These are phyloP conservation scores for Cyphotilapia sp. DNA, from an alignment of 2,113 vertebrate species.

Conservation along the genomic window DNA sequence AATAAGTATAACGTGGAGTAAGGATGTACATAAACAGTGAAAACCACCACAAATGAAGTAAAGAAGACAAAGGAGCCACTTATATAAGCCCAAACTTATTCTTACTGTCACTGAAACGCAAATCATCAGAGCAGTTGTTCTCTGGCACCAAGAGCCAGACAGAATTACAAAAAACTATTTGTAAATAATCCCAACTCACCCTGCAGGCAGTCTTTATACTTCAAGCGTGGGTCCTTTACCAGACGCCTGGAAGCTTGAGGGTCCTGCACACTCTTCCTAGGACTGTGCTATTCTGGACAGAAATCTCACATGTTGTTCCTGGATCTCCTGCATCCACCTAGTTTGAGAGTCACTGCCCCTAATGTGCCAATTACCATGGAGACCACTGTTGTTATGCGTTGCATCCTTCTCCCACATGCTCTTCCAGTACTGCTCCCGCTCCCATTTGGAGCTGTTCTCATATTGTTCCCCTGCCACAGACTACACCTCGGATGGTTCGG, in stretches of 20 bases:
- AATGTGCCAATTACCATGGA: background rate
- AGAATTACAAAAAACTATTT: background rate
- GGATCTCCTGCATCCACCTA: background rate
- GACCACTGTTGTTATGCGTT: background rate
- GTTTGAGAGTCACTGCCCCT: background rate
- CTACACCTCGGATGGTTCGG: background rate
- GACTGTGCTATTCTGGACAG: background rate
- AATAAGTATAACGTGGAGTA: background rate
- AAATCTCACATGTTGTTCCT: background rate
- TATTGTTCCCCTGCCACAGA: background rate
- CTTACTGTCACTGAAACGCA: background rate
- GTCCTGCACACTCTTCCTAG: background rate
- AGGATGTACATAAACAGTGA: background rate
- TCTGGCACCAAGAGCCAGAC: background rate
- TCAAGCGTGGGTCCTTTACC: background rate
- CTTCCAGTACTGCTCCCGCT: background rate
- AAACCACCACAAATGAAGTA: background rate
- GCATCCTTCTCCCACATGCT: background rate
- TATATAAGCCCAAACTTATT: background rate
- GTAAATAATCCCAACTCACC: fast-evolving
- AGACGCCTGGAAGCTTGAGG: background rate
- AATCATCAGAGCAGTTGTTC: background rate
- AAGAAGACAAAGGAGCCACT: background rate
- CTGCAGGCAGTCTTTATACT: background rate
- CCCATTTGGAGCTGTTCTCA: background rate